Base-by-base conservation (phyloP, 1,140 invertebrate genomes). In the Alviniconcha marisindica region DNA sequence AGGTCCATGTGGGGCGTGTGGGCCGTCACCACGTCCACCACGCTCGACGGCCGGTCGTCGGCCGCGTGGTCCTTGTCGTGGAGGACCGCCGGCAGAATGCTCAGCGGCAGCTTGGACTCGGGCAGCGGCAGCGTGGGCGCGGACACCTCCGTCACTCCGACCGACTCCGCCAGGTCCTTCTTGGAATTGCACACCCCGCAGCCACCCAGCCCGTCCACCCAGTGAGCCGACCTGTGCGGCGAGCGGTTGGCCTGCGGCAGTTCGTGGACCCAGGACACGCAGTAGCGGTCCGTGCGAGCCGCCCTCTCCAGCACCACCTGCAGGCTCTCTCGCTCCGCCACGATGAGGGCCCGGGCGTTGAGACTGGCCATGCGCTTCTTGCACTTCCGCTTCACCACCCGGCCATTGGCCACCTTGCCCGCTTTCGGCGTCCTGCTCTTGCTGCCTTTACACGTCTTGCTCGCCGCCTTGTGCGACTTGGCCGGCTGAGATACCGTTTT, bases 11-110 rank as follows among this genome's bases (percentile, higher is more conserved):
- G 51, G 63, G 79, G 85, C 24, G 76, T 88, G 83, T 82, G 84
- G 54, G 83, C 85, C 48, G 54, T 83, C 54, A 71, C 84, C 76
- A 66, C 81, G 82, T 82, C 82, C 73, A 77, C 85, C 56, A 82
- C 85, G 81, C 66, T 86, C 54, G 85, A 83, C 0, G 87, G 82
- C 33, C 83, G 81, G 51, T 86, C 84, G n/a, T 88, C 87, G 1
- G 81, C 81, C 4, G 44, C 33, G 66, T 78, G 51, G 76, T 80
- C 74, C 63, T 33, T 69, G 28, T 69, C 78, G 82, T 48, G 77
- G 31, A 36, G 74, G 21, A 42, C 60, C 15, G 79, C 60, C 42
- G 77, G 60, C 21, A 71, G 69, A 63, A 78, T 81, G 44, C 81
- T 77, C n/a, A 81, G 76, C 24, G 76, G 74, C 36, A 40, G 76